Conservation (phyloP, 2,888 invertebrate genomes). For the Sarcophaga caerulescens region DNA sequence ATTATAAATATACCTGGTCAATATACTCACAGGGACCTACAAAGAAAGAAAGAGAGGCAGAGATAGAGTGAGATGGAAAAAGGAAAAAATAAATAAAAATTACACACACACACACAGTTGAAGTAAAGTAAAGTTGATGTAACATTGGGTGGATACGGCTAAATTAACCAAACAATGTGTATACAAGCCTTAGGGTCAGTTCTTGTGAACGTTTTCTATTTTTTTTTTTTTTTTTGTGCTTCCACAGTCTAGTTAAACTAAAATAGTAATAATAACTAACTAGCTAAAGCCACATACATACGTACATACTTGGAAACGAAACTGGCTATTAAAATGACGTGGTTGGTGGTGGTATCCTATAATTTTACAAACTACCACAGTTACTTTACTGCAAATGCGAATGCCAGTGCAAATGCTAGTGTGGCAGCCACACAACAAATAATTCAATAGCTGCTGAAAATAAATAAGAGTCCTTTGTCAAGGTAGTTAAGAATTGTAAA, state of each 20-base stretch:
- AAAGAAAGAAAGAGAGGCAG: constrained; percentile 27
- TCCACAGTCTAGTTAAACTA: neutral
- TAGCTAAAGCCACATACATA: constrained; percentile 3
- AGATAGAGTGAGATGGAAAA: neutral
- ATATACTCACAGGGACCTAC: constrained; percentile 40
- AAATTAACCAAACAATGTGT: constrained; percentile 60
- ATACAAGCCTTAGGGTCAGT: constrained; percentile 52
- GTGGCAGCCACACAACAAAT: neutral
- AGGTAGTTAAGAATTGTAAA: constrained; percentile 27
- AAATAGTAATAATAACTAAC: constrained; percentile 2
- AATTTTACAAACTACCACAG: constrained; percentile 3
- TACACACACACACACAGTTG: too few relatives aligned
- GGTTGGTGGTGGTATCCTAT: neutral
- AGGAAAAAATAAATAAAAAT: too few relatives aligned
- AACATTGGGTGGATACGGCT: constrained; percentile 41
- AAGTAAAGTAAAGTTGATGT: neutral
- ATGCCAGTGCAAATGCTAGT: neutral
- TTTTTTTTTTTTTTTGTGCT: too few relatives aligned
- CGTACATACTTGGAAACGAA: neutral
- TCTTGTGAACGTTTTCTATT: neutral
- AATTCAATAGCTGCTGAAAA: neutral
- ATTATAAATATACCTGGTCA: neutral
- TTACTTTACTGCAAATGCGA: neutral
- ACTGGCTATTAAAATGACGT: constrained; percentile 36
- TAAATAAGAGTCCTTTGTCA: constrained; percentile 19